Evolutionary conservation across 2,113 vertebrate species (phyloP), one percentile per base, ranked within the genome.

Genomic region (Ciconia stormi): DNA sequence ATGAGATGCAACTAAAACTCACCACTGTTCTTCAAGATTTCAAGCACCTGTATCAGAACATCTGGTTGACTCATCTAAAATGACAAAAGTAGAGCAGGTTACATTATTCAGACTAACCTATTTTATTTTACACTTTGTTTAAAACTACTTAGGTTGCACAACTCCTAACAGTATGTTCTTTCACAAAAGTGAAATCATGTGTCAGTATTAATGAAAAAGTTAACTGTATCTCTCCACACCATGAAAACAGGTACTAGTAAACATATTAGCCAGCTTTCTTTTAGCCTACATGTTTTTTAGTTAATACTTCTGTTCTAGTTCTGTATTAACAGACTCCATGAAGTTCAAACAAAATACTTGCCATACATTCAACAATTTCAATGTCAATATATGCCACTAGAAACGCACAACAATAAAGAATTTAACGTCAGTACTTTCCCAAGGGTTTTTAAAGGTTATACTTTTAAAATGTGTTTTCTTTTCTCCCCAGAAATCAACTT

Each of bases 51-150:
- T 96, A 99, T 99, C 90, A 99, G 95, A 96, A 99, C 99, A 97
- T 99, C 99, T 69, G 99, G 99, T 74, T 99, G 99, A 86, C 98
- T 99, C 99, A 99, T 99, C 99, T 99, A 96, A 95, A 98, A 82
- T 4, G 71, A 96, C 25, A 92, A 95, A 96, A 96, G 92, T 21
- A 92, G 47, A 74, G 86, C 10, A 95, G 27, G 59, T 89, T 67
- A 47, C 36, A 59, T 88, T 86, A 95, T 12, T 79, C 49, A 90
- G 47, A 76, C 16, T 77, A 62, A 72, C 36, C 36, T 49, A 63
- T 32, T 44, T 65, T 87, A 91, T 27, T 86, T 91, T 72, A 92
- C 5, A 49, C 29, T 90, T 63, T 40, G 52, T 32, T 90, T 61
- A 52, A 89, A 87, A 81, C n/a, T 42, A 87, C 70, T 92, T 49